Base-by-base conservation (phyloP, 2,888 invertebrate species). In the Phortica magna region DNA sequence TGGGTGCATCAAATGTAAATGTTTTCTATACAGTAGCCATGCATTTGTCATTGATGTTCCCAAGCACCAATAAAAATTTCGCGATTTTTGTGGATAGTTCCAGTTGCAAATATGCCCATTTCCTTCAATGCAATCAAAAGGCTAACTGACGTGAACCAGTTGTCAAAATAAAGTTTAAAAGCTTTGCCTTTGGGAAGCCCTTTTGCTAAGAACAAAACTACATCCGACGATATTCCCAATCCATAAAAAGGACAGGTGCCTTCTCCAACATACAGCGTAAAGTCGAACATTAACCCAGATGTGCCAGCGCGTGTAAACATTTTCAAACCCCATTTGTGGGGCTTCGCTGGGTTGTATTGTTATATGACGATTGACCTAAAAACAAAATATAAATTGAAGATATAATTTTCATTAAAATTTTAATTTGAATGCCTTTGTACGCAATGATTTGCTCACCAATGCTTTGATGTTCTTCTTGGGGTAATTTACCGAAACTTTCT, bases 371-470 rank as follows among this genome's bases (percentile, higher is more conserved):
- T 76, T 76, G 75, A 64, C 81, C 80, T 77, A 5, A 2, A 1
- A 53, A 31, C 31, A 31, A 31, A 31, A 31, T 3, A 2, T 31
- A 31, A 31, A 31, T 31, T 31, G 31, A 31, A 31, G 31, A 31
- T 31, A 31, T 31, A 31, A 3, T 31, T 31, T 31, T 31, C 31
- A 31, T 2, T 31, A 31, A 31, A 31, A 31, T 31, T 31, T 31
- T 31, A 31, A 31, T 31, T 31, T 31, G 31, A 31, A 76, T 67
- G n/a, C 76, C 78, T 79, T 79, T 78, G 72, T 64, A 78, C 71
- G 77, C 76, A 75, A 77, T 80, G 22, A 78, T 78, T 77, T 80
- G 78, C 39, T 79, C 77, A 76, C 83, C 83, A 41, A 82, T 74
- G 70, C 83, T 81, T 76, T 83, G 79, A 73, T 77, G 75, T 57